Percentiles rank a stretch among this genome's conserved stretches.
These are phyloP conservation scores for Microtus richardsoni DNA, from an alignment of 2,113 vertebrate genomes.

Conservation along the genomic window DNA sequence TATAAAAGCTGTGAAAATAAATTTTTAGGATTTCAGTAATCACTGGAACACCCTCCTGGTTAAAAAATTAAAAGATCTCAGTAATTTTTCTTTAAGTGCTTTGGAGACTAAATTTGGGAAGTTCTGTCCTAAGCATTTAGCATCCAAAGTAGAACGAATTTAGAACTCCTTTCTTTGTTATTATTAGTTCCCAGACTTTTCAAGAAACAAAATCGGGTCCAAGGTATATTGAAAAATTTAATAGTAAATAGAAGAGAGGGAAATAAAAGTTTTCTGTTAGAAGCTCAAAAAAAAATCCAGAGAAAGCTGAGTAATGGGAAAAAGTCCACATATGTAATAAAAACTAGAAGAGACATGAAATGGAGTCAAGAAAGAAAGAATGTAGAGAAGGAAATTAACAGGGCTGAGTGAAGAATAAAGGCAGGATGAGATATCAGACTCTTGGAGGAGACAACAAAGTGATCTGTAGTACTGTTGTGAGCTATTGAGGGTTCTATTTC, in stretches of 20 bases:
- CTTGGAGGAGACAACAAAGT: neutral
- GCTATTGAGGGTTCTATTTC: neutral
- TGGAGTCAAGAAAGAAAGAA: neutral
- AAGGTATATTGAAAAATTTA: neutral
- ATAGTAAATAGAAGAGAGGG: neutral
- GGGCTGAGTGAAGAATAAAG: too few species aligned
- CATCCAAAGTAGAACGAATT: neutral
- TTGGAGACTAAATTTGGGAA: neutral
- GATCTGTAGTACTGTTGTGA: neutral
- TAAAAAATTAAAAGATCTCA: neutral
- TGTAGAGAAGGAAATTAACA: neutral
- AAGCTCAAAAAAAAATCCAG: neutral
- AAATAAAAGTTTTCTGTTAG: neutral
- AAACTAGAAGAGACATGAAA: neutral
- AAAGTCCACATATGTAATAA: neutral
- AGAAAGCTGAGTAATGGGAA: neutral
- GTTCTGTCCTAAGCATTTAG: neutral
- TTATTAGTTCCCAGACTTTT: neutral
- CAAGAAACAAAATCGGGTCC: neutral
- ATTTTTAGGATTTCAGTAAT: too few species aligned
- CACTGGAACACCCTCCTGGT: too few species aligned
- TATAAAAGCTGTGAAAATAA: too few species aligned
- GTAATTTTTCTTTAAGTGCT: neutral
- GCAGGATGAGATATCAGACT: neutral
- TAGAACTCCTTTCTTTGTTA: neutral